Percentiles rank a stretch among this genome's conserved stretches.
These are phyloP conservation scores for Amphiprion clarkii DNA, from an alignment of 2,797 vertebrate species.

Conservation along the genomic window DNA sequence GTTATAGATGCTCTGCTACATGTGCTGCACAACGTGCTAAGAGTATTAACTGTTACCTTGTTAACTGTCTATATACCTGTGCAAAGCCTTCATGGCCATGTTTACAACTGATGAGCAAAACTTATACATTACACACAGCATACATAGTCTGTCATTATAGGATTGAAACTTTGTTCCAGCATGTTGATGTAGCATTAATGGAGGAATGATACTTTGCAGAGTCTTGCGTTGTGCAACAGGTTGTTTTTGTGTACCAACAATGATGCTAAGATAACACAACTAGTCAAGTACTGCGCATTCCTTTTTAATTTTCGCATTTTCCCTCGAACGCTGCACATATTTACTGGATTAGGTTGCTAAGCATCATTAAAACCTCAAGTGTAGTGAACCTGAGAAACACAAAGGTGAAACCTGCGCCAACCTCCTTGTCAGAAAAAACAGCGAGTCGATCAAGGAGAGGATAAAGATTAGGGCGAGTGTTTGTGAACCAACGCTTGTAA, in stretches of 20 bases:
- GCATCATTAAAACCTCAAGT: conserved; percentile 5
- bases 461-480: conserved; percentile 57
- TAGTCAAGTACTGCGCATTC: neutral
- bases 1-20: no score
- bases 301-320: neutral
- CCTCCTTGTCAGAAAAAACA: conserved; percentile 26
- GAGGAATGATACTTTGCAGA: neutral
- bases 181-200: neutral
- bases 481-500: conserved; percentile 64
- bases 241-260: no score
- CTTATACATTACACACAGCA: no score
- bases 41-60: no score
- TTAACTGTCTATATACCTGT: no score
- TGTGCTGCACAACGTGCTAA: no score
- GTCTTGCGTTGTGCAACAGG: no score
- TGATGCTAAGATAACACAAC: neutral
- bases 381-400: conserved; percentile 22
- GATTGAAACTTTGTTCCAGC: neutral
- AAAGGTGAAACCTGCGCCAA: conserved; percentile 19
- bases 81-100: no score
- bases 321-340: neutral
- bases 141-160: no score
- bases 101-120: no score
- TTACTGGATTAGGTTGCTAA: neutral
- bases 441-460: conserved; percentile 41